A percentile compares a stretch with the other conserved stretches of the same genome.
These are phyloP conservation scores for Drosophila tropicalis DNA, from an alignment of 1,140 invertebrate genomes.

Conservation along the genomic window DNA sequence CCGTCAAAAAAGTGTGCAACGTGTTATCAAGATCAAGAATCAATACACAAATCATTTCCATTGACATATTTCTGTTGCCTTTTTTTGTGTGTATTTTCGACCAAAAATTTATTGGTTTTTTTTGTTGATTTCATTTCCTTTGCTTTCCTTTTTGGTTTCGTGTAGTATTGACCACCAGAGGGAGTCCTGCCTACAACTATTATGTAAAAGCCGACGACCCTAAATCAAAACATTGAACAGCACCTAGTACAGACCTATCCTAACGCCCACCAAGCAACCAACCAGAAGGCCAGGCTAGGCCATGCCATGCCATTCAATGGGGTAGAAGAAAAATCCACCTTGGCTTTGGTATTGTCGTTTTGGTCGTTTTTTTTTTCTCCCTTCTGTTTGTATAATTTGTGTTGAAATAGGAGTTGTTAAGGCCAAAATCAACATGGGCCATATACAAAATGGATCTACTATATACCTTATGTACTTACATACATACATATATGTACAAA, in stretches of 20 bases:
- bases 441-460: background rate
- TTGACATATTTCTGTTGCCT: conserved; percentile 59
- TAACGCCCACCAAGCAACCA: conserved; percentile 55
- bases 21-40: conserved; percentile 19
- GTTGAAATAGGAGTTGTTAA: conserved; percentile 52
- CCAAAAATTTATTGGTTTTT: conserved; percentile 11
- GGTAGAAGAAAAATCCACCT: conserved; percentile 35
- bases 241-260: conserved; percentile 1
- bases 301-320: conserved; percentile 2
- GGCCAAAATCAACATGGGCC: conserved; percentile 60
- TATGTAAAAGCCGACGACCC: conserved; percentile 77
- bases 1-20: background rate
- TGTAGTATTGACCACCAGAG: conserved; percentile 43
- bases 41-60: conserved; percentile 50
- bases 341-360: conserved; percentile 59
- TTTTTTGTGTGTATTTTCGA: conserved; percentile 13
- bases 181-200: conserved; percentile 41
- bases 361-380: background rate
- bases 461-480: background rate
- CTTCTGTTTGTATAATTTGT: conserved; percentile 24
- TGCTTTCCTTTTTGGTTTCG: background rate
- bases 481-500: background rate
- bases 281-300: conserved; percentile 10
- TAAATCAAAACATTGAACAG: conserved; percentile 61
- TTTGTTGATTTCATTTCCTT: conserved; percentile 3